phyloP scores from a whole-genome alignment of 1,140 invertebrate species.

The Choristoneura fumiferana region DNA sequence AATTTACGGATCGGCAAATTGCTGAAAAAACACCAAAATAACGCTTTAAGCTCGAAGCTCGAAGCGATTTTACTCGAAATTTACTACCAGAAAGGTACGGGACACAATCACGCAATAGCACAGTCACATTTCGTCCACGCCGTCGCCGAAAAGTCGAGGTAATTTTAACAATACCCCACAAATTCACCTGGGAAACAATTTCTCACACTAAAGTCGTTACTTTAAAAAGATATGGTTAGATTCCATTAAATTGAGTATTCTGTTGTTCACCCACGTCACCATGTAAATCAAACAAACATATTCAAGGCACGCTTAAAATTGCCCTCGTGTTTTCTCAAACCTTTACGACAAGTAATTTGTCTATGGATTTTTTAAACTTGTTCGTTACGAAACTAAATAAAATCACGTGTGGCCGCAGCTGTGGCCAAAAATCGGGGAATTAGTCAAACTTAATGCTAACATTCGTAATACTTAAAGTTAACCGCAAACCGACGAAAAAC shows the following conservation, averaged over 20 bases:
- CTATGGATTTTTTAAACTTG: conserved; percentile 33
- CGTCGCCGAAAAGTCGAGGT: too few species aligned
- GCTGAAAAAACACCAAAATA: too few species aligned
- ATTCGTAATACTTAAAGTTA: conserved; percentile 67
- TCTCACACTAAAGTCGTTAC: too few species aligned
- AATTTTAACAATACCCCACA: too few species aligned
- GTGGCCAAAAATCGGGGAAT: conserved; percentile 55
- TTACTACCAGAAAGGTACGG: too few species aligned
- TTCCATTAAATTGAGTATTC: background rate
- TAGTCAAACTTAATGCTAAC: conserved; percentile 59
- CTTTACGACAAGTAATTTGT: conserved; percentile 19
- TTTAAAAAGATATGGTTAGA: background rate
- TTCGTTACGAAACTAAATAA: conserved; percentile 47
- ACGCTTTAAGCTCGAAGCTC: too few species aligned
- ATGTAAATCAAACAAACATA: conserved; percentile 7
- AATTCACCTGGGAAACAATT: too few species aligned
- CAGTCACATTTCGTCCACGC: too few species aligned
- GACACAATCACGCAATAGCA: too few species aligned
- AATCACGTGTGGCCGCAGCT: conserved; percentile 53
- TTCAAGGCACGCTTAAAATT: background rate
- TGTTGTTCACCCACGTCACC: background rate
- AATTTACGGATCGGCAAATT: too few species aligned
- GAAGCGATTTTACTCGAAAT: too few species aligned
- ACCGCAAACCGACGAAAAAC: conserved; percentile 67
- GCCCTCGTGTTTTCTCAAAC: background rate